Conservation (phyloP, 2,888 invertebrate genomes). For the Troides helena region DNA sequence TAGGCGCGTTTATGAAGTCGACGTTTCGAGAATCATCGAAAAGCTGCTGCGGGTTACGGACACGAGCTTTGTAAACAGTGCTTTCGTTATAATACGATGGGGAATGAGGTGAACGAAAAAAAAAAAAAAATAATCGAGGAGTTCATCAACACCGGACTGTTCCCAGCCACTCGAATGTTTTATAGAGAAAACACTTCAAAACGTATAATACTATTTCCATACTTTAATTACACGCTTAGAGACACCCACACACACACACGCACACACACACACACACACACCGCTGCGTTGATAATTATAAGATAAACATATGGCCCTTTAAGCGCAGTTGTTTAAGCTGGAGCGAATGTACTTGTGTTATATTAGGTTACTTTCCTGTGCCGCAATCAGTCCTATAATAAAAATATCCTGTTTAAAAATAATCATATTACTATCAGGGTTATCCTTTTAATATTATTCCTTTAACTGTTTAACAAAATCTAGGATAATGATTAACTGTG, state of each 20-base stretch:
- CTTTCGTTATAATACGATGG: constrained; percentile 61
- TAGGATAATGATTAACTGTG: too few species aligned
- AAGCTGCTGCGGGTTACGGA: constrained; percentile 56
- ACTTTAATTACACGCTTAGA: constrained; percentile 70
- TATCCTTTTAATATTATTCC: too few species aligned
- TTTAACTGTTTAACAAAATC: too few species aligned
- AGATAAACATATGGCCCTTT: constrained; percentile 73
- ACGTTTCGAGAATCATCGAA: constrained; percentile 43
- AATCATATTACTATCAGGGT: too few species aligned
- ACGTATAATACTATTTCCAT: constrained; percentile 78
- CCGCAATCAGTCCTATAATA: constrained; percentile 34
- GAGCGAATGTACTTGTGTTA: constrained; percentile 43
- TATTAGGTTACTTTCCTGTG: constrained; percentile 58
- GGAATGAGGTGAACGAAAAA: constrained; percentile 60
- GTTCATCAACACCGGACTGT: constrained; percentile 68
- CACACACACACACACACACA: constrained; percentile 45
- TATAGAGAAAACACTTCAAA: constrained; percentile 80
- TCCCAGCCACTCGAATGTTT: constrained; percentile 76
- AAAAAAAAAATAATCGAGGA: constrained; percentile 42
- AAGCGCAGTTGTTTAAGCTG: constrained; percentile 52
- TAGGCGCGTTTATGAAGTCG: constrained; percentile 34
- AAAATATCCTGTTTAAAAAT: neutral
- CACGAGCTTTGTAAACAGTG: constrained; percentile 61
- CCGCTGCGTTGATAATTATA: constrained; percentile 50
- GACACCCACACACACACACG: constrained; percentile 55